phyloP scores from a whole-genome alignment of 2,113 vertebrate genomes.

The Ictidomys tridecemlineatus region DNA sequence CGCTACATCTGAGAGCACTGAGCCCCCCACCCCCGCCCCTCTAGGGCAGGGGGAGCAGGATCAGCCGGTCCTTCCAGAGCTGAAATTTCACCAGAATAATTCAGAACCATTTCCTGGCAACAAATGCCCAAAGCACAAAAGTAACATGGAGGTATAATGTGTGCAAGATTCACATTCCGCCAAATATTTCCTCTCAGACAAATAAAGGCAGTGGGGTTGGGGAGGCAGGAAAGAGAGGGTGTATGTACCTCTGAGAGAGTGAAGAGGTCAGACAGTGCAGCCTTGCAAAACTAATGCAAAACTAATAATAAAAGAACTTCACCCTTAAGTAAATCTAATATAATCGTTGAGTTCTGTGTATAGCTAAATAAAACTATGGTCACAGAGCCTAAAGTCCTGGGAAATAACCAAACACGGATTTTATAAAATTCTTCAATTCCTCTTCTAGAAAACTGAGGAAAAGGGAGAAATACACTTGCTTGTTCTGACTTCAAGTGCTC shows the following conservation, averaged over 20 bases:
- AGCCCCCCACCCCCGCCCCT: constrained; percentile 64
- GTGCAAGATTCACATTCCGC: constrained; percentile 61
- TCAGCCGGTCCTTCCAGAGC: constrained; percentile 75
- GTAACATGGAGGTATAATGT: constrained; percentile 73
- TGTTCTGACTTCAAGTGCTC: neutral
- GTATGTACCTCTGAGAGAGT: neutral
- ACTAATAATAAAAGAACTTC: neutral
- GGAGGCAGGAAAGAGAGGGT: neutral
- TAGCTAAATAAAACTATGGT: neutral
- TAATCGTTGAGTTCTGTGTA: neutral
- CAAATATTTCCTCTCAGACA: constrained; percentile 70
- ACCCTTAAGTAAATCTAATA: neutral
- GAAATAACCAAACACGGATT: neutral
- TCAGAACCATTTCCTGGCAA: constrained; percentile 82
- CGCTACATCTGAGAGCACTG: constrained; percentile 78
- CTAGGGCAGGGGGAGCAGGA: constrained; percentile 47
- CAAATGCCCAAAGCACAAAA: constrained; percentile 45
- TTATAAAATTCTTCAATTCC: neutral
- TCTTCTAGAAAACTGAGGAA: neutral
- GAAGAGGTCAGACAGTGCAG: fast-evolving
- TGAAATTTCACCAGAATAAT: constrained; percentile 79
- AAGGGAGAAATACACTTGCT: neutral
- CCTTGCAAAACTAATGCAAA: neutral
- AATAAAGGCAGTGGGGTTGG: constrained; percentile 52
- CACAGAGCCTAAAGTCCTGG: neutral